Percentiles rank a stretch among this genome's conserved stretches.
Conservation (phyloP, 1,140 invertebrate genomes). For the Solenopsis fugax region DNA sequence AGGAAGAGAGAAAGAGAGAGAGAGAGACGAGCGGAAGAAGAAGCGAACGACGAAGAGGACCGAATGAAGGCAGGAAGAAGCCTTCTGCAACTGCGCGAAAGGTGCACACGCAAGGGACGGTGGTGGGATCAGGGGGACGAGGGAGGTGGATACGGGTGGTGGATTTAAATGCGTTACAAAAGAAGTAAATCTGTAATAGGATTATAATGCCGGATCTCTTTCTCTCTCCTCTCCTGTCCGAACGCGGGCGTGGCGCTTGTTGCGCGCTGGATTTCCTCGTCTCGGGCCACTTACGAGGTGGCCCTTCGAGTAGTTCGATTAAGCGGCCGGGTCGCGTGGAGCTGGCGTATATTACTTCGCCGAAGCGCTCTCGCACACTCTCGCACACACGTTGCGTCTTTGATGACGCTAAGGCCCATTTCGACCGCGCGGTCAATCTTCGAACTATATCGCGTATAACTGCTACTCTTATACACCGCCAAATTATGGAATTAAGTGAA, state of each 20-base stretch:
- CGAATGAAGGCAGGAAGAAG: slow-evolving; percentile 35
- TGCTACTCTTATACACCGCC: background rate
- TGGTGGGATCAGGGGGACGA: background rate
- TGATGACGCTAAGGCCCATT: slow-evolving; percentile 40
- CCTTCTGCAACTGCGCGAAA: slow-evolving; percentile 55
- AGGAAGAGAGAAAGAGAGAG: slow-evolving; percentile 11
- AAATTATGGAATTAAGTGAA: background rate
- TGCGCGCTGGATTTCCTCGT: slow-evolving; percentile 47
- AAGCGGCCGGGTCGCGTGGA: slow-evolving; percentile 55
- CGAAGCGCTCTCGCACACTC: slow-evolving; percentile 39
- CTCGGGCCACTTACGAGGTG: slow-evolving; percentile 44
- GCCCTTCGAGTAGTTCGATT: slow-evolving; percentile 60
- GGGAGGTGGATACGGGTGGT: slow-evolving; percentile 43
- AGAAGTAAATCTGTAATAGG: slow-evolving; percentile 71
- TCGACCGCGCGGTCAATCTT: slow-evolving; percentile 38
- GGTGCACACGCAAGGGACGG: background rate
- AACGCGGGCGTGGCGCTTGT: slow-evolving; percentile 65
- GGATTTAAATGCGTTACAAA: slow-evolving; percentile 65
- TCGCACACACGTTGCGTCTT: slow-evolving; percentile 36
- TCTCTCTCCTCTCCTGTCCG: slow-evolving; percentile 27
- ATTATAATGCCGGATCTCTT: slow-evolving; percentile 67
- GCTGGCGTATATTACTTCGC: slow-evolving; percentile 43
- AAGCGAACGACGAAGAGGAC: slow-evolving; percentile 30
- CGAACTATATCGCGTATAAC: background rate
- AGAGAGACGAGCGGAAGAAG: slow-evolving; percentile 51